These are phyloP conservation scores for Karalla daura DNA, from an alignment of 2,797 vertebrate species.

Conservation along the genomic window DNA sequence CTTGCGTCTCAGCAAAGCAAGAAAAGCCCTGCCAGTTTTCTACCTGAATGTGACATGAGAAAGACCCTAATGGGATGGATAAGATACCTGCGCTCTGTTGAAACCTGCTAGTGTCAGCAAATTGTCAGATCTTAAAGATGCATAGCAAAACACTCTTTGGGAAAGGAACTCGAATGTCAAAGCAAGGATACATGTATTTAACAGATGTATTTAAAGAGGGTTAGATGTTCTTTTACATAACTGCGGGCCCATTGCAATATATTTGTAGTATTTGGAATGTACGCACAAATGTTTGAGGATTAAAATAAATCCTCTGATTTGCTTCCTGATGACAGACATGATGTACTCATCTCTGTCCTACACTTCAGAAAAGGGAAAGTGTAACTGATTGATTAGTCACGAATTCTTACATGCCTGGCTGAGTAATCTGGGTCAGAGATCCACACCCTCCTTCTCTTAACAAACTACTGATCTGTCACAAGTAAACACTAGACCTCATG, in stretches of 20 bases:
- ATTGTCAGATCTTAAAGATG: conserved; percentile 26
- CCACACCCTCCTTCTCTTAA: conserved; percentile 48
- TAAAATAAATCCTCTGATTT: neutral
- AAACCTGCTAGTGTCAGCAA: conserved; percentile 20
- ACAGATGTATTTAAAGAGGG: conserved; percentile 2
- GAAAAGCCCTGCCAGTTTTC: conserved; percentile 3
- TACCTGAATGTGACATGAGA: conserved; percentile 3
- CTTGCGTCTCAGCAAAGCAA: neutral
- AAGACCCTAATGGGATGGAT: conserved; percentile 9
- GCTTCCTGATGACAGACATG: conserved; percentile 1
- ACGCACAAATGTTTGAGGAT: too few species aligned
- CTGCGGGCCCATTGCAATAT: neutral
- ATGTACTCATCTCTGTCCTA: conserved; percentile 15
- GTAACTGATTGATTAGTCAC: conserved; percentile 26
- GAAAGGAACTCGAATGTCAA: neutral
- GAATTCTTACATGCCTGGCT: conserved; percentile 7
- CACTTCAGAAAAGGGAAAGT: conserved; percentile 21
- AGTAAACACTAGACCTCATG: conserved; percentile 43
- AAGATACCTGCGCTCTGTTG: conserved; percentile 37
- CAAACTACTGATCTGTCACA: conserved; percentile 67
- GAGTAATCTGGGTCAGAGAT: conserved; percentile 40
- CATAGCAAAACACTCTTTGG: conserved; percentile 5
- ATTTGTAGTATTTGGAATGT: too few species aligned
- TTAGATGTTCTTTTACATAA: neutral
- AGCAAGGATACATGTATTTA: conserved; percentile 16